Conservation (phyloP, 2,888 invertebrate species). For the Amiota communis region DNA sequence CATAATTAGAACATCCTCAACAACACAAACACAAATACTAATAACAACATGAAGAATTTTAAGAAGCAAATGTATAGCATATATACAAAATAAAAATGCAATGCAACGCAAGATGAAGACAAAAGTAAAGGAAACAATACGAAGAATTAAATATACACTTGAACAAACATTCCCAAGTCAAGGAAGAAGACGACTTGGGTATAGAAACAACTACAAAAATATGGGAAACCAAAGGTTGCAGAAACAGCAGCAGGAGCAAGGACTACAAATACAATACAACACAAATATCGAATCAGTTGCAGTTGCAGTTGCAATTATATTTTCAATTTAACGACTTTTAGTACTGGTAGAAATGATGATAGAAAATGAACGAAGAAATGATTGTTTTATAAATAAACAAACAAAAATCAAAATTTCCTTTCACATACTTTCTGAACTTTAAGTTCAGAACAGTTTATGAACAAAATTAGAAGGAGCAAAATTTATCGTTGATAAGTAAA, state of each 20-base stretch:
- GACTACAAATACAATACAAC: background rate
- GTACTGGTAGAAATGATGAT: no score
- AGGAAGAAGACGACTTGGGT: background rate
- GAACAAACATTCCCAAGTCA: background rate
- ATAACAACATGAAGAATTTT: background rate
- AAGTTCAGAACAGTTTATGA: no score
- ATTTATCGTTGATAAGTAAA: no score
- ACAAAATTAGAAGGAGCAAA: no score
- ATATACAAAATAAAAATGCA: background rate
- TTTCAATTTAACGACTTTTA: slow-evolving; percentile 65
- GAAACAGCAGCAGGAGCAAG: slow-evolving; percentile 2
- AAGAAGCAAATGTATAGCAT: background rate
- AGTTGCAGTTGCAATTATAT: slow-evolving; percentile 65
- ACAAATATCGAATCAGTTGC: slow-evolving; percentile 55
- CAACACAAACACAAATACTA: slow-evolving; percentile 28
- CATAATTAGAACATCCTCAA: slow-evolving; percentile 55
- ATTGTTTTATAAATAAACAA: slow-evolving; percentile 32
- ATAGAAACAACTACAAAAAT: no score
- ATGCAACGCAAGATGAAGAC: background rate
- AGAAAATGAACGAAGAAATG: no score
- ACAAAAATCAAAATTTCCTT: background rate
- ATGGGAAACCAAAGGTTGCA: background rate
- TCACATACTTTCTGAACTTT: no score
- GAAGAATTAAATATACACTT: slow-evolving; percentile 31
- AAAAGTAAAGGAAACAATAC: slow-evolving; percentile 16